Base-by-base conservation (phyloP, 2,888 invertebrate species). In the Anthoptus insignis region DNA sequence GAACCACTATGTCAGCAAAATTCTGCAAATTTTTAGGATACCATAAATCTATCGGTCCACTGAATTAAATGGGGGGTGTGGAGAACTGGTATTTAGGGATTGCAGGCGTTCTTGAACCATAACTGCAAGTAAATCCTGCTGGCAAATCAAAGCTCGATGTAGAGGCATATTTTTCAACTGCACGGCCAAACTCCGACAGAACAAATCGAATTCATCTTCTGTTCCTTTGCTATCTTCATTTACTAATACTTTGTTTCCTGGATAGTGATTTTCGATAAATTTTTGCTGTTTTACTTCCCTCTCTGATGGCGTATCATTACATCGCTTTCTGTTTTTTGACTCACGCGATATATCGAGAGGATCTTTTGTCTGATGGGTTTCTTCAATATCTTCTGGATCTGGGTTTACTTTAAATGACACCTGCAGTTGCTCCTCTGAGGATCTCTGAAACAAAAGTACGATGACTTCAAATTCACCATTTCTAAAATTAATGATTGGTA, bases 131-230 rank as follows among this genome's bases (percentile, higher is more conserved):
- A 45, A 13, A 45, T 45, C 45, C 16, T 45, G 45, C 22, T 45
- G 45, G 45, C 45, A 45, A 45, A 45, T 22, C 16, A 45, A 45
- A 45, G 45, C 45, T 45, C 45, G 45, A 45, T 45, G 45, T 22
- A 45, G 13, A 8, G 45, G 45, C 45, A 45, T 45, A 45, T 45
- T 45, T 22, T 45, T 45, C 45, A 45, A 45, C 45, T 45, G 45
- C 21, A 45, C 45, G 6, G 45, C 45, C 45, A 45, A 22, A 22
- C 45, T 45, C 6, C 45, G 21, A 22, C 45, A 45, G 16, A 45
- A 45, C 13, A 45, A 45, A 45, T 45, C 45, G 22, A 45, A 45
- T 45, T 45, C 45, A 45, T 45, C 21, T 5, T 45, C 45, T 11
- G 22, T 45, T 6, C 21, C 45, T 45, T 45, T 45, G 5, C n/a